Evolutionary conservation across 2,113 vertebrate genomes (phyloP), one percentile per base, ranked within the genome.

Genomic region (Isichthys henryi): DNA sequence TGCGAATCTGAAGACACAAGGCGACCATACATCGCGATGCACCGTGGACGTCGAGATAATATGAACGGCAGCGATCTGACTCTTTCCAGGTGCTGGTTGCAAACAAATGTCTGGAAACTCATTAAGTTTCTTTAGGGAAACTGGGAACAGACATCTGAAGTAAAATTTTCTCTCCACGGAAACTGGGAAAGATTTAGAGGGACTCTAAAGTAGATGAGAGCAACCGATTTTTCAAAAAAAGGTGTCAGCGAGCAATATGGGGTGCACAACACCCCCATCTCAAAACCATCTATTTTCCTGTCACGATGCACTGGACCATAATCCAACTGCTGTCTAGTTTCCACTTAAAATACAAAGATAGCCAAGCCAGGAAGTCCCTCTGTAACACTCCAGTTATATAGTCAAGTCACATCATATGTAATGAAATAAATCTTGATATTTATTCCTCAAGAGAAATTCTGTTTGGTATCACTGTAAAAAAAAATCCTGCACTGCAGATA

Each of bases 281-380:
- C 86, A 88, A 74, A 92, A 90, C 87, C 88, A 89, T 92, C 90
- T 91, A 88, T 56, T 90, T 92, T 92, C 89, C 92, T 92, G 92
- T 85, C 91, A 88, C 89, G 83, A 91, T 91, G 85, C 91, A 92
- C 62, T 91, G 87, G 91, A 91, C 91, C 88, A 87, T 70, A 46
- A 91, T 66, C 90, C 89, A 58, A 91, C 88, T 84, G 45, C 52
- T 90, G 35, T 88, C 87, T 86, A 89, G 82, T 89, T 90, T 84
- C 39, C 17, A 39, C 49, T 83, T 49, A 49, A 82, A 89, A 89
- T 86, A 31, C 43, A 31, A 58, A 86, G 82, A 83, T 45, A 85
- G 56, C 53, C 27, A 48, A 70, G 58, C 43, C 48, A 35, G 50
- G 23, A 46, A 84, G 23, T 46, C 15, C 8, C 45, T 21, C 77